phyloP scores from a whole-genome alignment of 2,888 invertebrate species.

The Synergus itoensis region DNA sequence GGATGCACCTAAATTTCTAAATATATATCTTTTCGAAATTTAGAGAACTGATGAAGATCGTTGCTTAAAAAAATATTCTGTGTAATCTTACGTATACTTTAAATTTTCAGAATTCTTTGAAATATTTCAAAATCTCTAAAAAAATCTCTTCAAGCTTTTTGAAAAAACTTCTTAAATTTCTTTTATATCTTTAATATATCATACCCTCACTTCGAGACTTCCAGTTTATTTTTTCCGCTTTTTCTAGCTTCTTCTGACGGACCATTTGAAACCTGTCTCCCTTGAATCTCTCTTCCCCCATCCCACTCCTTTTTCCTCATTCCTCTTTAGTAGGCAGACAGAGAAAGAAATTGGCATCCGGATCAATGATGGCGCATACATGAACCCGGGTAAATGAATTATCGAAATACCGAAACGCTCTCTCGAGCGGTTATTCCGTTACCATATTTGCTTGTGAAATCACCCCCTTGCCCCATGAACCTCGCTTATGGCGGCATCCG shows the following conservation, averaged over 20 bases:
- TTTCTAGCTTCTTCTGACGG: neutral
- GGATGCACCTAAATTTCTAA: too few species aligned
- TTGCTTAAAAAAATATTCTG: too few species aligned
- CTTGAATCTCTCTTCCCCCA: slow-evolving; percentile 1
- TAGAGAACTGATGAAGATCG: too few species aligned
- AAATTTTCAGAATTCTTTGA: too few species aligned
- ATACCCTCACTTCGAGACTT: neutral
- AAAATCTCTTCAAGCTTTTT: too few species aligned
- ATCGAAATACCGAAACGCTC: slow-evolving; percentile 58
- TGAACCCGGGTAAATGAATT: slow-evolving; percentile 60
- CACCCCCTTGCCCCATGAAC: slow-evolving; percentile 37
- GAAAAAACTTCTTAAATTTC: too few species aligned
- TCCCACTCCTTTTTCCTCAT: neutral
- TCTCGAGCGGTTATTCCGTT: slow-evolving; percentile 48
- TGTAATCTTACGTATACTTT: too few species aligned
- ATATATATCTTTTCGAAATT: too few species aligned
- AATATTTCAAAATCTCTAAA: too few species aligned
- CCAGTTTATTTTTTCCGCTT: neutral
- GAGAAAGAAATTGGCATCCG: slow-evolving; percentile 48
- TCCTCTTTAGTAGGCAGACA: slow-evolving; percentile 21
- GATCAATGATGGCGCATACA: slow-evolving; percentile 52
- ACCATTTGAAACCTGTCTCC: neutral
- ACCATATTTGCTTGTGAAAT: slow-evolving; percentile 53
- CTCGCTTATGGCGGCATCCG: slow-evolving; percentile 46
- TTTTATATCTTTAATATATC: too few species aligned